Evolutionary conservation across 2,888 invertebrate species (phyloP), one percentile per base, ranked within the genome.

Genomic region (Eupithecia vulgata): DNA sequence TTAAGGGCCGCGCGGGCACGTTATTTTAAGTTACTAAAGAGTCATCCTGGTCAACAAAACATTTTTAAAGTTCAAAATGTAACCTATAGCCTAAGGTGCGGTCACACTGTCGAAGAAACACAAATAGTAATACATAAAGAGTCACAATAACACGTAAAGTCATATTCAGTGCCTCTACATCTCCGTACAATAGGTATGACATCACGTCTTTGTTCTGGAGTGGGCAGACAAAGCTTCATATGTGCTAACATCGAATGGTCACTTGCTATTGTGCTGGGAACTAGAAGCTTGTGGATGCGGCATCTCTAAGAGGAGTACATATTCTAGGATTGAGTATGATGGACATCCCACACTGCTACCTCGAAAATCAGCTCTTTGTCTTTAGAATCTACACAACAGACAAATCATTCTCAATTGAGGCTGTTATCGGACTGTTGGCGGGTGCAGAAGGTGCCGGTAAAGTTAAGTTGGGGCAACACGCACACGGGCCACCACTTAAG

Each of bases 141-240:
- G 57, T 57, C 57, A 25, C 57, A 57, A 57, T 57, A 57, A 57
- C 57, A 57, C 25, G 57, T 25, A 57, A 57, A 57, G 57, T 25
- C 67, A 70, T 34, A 73, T 73, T 70, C 35, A 65, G 59, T 40
- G 25, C 40, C 42, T 52, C 5, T 69, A 52, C 66, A 62, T 64
- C 66, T 70, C 57, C 68, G 65, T 70, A 75, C 65, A 37, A 65
- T 64, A 66, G 81, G 78, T 91, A 91, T 93, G 92, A 93, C 91
- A 91, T 93, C 92, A 93, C 88, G 88, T 87, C 85, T 92, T 93
- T 92, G 92, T 93, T 86, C 87, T 61, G 13, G 87, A 89, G 91
- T 92, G 91, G 91, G 91, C 87, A 91, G 91, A 91, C 91, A 92
- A 92, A 90, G 91, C 87, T 83, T 76, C 59, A 81, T 82, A 82